Evolutionary conservation across 2,113 vertebrate species (phyloP), one percentile per base, ranked within the genome.

Genomic region (Trematocara marginatum): DNA sequence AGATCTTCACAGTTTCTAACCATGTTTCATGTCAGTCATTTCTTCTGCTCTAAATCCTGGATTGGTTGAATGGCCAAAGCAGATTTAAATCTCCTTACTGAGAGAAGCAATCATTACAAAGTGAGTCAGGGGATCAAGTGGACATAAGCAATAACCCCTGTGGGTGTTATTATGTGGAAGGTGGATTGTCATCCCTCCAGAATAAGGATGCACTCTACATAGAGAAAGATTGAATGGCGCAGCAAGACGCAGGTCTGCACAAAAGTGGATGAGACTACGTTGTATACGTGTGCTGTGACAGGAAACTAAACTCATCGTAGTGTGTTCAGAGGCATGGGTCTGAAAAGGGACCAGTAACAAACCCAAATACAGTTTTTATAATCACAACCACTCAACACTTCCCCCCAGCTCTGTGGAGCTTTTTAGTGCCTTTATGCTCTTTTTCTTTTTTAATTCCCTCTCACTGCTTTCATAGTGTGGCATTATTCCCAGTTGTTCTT

Each of bases 51-150:
- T 94, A 95, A 97, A 97, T 96, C 96, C 95, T 92, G 93, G 94
- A 94, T 95, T 96, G 93, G 95, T 94, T 80, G 92, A 94, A 96
- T 94, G 83, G 71, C 84, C 9, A 56, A 20, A 82, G 87, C 87
- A 95, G 92, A 94, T 93, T 93, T 92, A 96, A 97, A 97, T 97
- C 96, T 96, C 92, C 92, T 97, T 96, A 96, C 84, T 89, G 79
- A 84, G 91, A 93, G 93, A 94, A 95, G 92, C 96, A 96, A 96
- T 96, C 94, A 71, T 92, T 61, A 94, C 13, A 93, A 91, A 92
- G 93, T 87, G 12, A 64, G 59, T 84, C 18, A 69, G 87, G 90
- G 64, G 52, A 89, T 93, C 89, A 93, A 90, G 82, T 86, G 59
- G 78, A 88, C 83, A 80, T 61, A 79, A 84, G 86, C 85, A 88